Base-by-base conservation (phyloP, 1,140 invertebrate species). In the Drosophila persimilis region DNA sequence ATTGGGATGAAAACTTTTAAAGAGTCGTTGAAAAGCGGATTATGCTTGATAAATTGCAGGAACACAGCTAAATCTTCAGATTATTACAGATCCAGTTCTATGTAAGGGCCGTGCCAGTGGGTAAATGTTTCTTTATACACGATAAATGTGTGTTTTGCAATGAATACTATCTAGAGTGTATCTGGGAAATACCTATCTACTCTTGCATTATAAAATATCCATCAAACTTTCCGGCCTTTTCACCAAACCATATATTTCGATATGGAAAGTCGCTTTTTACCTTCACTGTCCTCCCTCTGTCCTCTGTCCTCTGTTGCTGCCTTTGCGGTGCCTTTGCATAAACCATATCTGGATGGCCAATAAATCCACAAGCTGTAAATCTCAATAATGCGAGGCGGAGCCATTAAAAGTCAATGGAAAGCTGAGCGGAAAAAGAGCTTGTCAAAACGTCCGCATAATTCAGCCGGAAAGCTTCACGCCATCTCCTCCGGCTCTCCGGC, bases 361-460 rank as follows among this genome's bases (percentile, higher is more conserved):
- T 70, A 70, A 70, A 70, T 70, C 64, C 51, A 45, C 45, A 50
- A 57, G 55, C 66, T 69, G 66, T 69, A 69, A 70, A 70, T 70
- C 66, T 70, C 66, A 70, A 70, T 70, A 70, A 57, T 69, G 66
- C 66, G 52, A 43, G 31, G 31, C 66, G 66, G 26, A 31, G 64
- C 66, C 66, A 70, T 70, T 70, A 70, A 70, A 67, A 69, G 66
- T 69, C 66, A 70, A 43, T 70, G 66, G 64, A 69, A 24, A 41
- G 39, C 52, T 57, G 66, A 57, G 66, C 66, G 64, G 66, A 70
- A 70, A 70, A 70, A 69, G 64, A 70, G 66, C 63, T 70, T 69
- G 63, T 70, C 66, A 69, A 69, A 70, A 64, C 64, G 57, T 70
- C 66, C 45, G 66, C 66, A 70, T 70, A 70, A 69, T 69, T 70